phyloP scores from a whole-genome alignment of 2,797 vertebrate genomes.

The Tinamus major region DNA sequence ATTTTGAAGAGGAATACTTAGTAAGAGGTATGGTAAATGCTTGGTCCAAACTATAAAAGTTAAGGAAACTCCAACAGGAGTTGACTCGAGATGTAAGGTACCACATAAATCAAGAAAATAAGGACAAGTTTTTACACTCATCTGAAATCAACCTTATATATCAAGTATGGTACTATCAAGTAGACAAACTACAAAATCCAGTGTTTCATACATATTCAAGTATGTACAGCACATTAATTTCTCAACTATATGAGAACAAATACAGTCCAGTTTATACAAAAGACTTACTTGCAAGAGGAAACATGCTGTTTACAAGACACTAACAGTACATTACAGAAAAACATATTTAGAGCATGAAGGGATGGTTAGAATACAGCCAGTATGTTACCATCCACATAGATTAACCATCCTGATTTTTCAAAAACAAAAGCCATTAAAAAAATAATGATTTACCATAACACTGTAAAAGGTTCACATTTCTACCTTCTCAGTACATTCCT shows the following conservation, averaged over 20 bases:
- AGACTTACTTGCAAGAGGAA: neutral
- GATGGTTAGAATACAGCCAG: neutral
- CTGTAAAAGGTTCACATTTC: constrained; percentile 68
- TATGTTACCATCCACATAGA: neutral
- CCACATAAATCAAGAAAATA: neutral
- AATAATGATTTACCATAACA: constrained; percentile 67
- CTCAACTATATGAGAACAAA: neutral
- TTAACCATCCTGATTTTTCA: neutral
- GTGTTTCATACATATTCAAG: constrained; percentile 52
- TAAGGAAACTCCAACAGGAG: neutral
- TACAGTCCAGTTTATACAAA: neutral
- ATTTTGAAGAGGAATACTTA: neutral
- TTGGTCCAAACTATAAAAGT: neutral
- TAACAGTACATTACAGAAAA: neutral
- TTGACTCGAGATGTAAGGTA: neutral
- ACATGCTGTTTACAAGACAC: neutral
- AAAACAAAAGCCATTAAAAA: constrained; percentile 1
- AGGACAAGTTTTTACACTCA: neutral
- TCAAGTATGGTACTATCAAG: neutral
- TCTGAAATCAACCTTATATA: neutral
- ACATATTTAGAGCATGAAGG: neutral
- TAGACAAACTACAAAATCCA: constrained; percentile 38
- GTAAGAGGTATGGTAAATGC: neutral
- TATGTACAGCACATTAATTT: constrained; percentile 1
- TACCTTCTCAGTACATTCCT: neutral